Percentiles rank a stretch among this genome's conserved stretches.
phyloP scores from a whole-genome alignment of 2,888 invertebrate species.

The Bedellia somnulentella region DNA sequence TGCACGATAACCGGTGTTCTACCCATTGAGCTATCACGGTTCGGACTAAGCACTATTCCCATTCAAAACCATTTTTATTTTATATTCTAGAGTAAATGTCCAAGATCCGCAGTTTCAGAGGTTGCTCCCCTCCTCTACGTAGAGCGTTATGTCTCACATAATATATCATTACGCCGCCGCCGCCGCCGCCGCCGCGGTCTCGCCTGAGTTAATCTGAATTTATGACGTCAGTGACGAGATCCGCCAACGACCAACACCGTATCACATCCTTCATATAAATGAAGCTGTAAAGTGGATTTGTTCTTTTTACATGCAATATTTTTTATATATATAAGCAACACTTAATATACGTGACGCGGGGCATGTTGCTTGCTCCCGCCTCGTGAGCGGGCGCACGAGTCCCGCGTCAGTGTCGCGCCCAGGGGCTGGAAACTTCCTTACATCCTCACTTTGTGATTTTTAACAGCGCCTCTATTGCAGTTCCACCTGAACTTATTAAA shows the following conservation, averaged over 20 bases:
- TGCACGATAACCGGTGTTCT: too few relatives aligned
- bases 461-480: too few relatives aligned
- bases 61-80: too few relatives aligned
- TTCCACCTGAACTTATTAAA: too few relatives aligned
- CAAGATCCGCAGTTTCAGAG: background rate
- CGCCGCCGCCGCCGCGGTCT: slow-evolving; percentile 4
- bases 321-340: background rate
- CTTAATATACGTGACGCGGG: background rate
- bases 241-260: too few relatives aligned
- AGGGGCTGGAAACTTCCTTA: too few relatives aligned
- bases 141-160: slow-evolving; percentile 10
- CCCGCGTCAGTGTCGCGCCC: too few relatives aligned
- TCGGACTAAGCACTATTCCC: too few relatives aligned
- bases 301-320: background rate
- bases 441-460: too few relatives aligned
- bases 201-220: slow-evolving; percentile 12
- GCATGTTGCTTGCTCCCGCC: too few relatives aligned
- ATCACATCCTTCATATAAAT: background rate
- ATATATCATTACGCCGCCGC: slow-evolving; percentile 14
- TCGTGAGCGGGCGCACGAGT: too few relatives aligned
- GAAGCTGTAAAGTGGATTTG: background rate
- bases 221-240: slow-evolving; percentile 9
- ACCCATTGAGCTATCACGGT: too few relatives aligned
- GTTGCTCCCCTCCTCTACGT: slow-evolving; percentile 6
- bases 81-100: background rate